Percentiles rank a stretch among this genome's conserved stretches.
Conservation (phyloP, 2,888 invertebrate genomes). For the Hermodice carunculata region DNA sequence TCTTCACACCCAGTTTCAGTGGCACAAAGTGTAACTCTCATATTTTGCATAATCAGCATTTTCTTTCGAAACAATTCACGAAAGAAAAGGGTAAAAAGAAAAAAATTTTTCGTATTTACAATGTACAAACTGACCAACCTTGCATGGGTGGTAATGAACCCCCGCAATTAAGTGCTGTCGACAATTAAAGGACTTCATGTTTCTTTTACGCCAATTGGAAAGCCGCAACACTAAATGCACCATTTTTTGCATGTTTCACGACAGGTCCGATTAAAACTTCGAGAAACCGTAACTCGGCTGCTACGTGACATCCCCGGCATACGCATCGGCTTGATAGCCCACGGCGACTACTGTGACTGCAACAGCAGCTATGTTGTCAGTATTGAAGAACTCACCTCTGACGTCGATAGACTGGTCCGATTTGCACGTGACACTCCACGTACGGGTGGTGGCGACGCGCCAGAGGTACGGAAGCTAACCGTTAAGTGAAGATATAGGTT, state of each 20-base stretch:
- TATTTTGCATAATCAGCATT: no score
- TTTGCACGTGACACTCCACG: slow-evolving; percentile 49
- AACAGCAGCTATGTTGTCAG: slow-evolving; percentile 46
- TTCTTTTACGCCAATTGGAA: no score
- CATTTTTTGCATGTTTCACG: background rate
- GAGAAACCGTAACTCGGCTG: slow-evolving; percentile 50
- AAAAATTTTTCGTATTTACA: no score
- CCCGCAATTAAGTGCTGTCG: no score
- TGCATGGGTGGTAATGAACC: no score
- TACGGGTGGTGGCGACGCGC: slow-evolving; percentile 58
- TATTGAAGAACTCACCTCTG: slow-evolving; percentile 51
- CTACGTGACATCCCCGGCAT: slow-evolving; percentile 57
- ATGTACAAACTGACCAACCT: no score
- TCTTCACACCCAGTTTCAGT: no score
- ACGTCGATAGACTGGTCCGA: slow-evolving; percentile 49
- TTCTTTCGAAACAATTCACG: no score
- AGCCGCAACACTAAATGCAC: background rate
- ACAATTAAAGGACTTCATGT: no score
- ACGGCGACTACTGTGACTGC: slow-evolving; percentile 63
- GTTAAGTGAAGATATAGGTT: no score
- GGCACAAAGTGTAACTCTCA: no score
- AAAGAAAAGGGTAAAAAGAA: no score
- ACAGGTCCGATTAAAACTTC: slow-evolving; percentile 54
- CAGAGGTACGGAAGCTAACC: slow-evolving; percentile 48
- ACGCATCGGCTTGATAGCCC: slow-evolving; percentile 61